These are phyloP conservation scores for Athalia circularis DNA, from an alignment of 2,888 invertebrate species.

Conservation along the genomic window DNA sequence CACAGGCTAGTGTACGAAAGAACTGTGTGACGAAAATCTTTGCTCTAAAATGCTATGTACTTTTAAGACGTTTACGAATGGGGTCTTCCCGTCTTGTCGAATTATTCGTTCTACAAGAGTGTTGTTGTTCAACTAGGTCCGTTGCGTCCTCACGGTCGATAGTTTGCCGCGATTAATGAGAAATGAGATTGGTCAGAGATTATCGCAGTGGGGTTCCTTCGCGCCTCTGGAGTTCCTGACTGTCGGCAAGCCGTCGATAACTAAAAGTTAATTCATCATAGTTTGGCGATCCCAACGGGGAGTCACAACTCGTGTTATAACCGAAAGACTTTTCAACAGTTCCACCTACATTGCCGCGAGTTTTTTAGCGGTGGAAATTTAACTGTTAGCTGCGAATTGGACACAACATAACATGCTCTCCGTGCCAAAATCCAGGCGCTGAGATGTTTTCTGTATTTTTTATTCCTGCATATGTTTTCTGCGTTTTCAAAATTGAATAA, in stretches of 20 bases:
- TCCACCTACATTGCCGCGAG: slow-evolving; percentile 13
- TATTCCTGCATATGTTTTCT: no score
- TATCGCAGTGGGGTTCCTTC: slow-evolving; percentile 60
- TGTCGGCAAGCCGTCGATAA: slow-evolving; percentile 60
- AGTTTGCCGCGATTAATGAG: slow-evolving; percentile 60
- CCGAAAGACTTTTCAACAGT: slow-evolving; percentile 29
- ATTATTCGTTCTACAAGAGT: no score
- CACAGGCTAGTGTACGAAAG: no score
- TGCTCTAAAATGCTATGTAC: no score
- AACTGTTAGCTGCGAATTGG: slow-evolving; percentile 9
- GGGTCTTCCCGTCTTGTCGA: no score
- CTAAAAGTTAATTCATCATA: slow-evolving; percentile 62
- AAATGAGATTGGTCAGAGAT: slow-evolving; percentile 61
- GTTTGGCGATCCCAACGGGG: slow-evolving; percentile 61
- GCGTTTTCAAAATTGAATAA: background rate
- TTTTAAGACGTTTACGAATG: no score
- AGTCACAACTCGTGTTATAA: slow-evolving; percentile 24
- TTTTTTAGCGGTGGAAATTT: background rate
- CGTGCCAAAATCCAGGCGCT: background rate
- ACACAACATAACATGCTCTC: background rate
- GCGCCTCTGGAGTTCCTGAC: slow-evolving; percentile 52
- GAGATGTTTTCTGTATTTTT: no score
- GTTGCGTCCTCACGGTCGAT: slow-evolving; percentile 47
- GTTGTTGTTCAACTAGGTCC: slow-evolving; percentile 8
- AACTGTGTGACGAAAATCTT: no score